phyloP scores from a whole-genome alignment of 2,888 invertebrate genomes.

The Drosophila eohydei region DNA sequence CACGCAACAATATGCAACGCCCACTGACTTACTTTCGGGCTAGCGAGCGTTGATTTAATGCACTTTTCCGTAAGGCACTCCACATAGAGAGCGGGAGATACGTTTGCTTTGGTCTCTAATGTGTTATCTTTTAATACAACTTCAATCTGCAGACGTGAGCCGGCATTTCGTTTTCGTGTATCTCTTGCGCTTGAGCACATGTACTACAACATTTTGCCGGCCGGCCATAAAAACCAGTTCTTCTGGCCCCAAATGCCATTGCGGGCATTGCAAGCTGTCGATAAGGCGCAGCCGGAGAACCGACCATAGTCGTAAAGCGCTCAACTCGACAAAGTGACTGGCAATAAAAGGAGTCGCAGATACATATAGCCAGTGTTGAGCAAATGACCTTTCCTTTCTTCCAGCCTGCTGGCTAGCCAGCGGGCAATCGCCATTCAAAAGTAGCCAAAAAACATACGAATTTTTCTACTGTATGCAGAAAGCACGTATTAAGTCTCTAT shows the following conservation, averaged over 20 bases:
- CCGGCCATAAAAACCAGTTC: slow-evolving; percentile 69
- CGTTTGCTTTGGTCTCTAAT: slow-evolving; percentile 52
- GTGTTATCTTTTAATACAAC: slow-evolving; percentile 76
- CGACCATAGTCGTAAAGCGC: slow-evolving; percentile 40
- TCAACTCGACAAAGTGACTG: slow-evolving; percentile 42
- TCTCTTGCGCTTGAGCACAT: slow-evolving; percentile 24
- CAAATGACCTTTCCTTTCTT: background rate
- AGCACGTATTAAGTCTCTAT: background rate
- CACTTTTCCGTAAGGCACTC: slow-evolving; percentile 53
- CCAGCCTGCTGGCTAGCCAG: background rate
- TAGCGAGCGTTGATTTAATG: slow-evolving; percentile 54
- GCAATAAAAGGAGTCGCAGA: slow-evolving; percentile 56
- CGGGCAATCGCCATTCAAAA: background rate
- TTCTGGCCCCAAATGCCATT: slow-evolving; percentile 41
- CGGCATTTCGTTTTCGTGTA: slow-evolving; percentile 45
- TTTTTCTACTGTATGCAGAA: background rate
- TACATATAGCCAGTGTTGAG: slow-evolving; percentile 13
- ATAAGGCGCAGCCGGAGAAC: slow-evolving; percentile 22
- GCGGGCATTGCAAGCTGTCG: slow-evolving; percentile 37
- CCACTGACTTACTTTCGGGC: slow-evolving; percentile 75
- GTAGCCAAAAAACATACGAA: background rate
- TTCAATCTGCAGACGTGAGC: slow-evolving; percentile 71
- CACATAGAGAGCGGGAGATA: slow-evolving; percentile 6
- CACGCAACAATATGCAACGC: slow-evolving; percentile 47
- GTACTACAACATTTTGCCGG: slow-evolving; percentile 61